These are phyloP conservation scores for Nezara viridula DNA, from an alignment of 2,888 invertebrate genomes.

Conservation along the genomic window DNA sequence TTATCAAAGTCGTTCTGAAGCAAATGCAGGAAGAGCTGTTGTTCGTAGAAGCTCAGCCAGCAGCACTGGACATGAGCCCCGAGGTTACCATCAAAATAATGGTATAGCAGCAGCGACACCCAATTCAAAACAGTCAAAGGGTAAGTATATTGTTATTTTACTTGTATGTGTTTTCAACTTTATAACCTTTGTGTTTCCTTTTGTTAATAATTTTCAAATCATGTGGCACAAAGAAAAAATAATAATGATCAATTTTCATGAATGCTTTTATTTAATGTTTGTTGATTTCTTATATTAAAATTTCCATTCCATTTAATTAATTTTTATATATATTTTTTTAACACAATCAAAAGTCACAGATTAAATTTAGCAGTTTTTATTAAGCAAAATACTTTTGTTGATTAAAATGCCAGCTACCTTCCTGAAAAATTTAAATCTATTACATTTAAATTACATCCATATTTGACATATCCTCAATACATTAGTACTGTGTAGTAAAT, in stretches of 20 bases:
- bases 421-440: neutral
- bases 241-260: neutral
- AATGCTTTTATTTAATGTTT: neutral
- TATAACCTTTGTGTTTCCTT: slow-evolving; percentile 11
- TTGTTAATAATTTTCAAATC: slow-evolving; percentile 41
- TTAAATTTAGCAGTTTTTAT: neutral
- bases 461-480: neutral
- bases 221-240: slow-evolving; percentile 3
- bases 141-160: slow-evolving; percentile 51
- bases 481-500: too few relatives aligned
- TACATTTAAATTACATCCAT: neutral
- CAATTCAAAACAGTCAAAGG: slow-evolving; percentile 67
- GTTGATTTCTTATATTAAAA: neutral
- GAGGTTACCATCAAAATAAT: slow-evolving; percentile 69
- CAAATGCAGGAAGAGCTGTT: slow-evolving; percentile 53
- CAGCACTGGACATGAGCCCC: slow-evolving; percentile 60
- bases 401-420: neutral
- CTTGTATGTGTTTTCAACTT: neutral
- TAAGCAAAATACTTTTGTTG: neutral
- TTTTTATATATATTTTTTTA: neutral
- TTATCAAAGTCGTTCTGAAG: slow-evolving; percentile 56
- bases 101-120: slow-evolving; percentile 67
- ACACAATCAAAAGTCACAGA: neutral
- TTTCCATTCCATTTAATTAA: neutral
- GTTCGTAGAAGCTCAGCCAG: slow-evolving; percentile 61